phyloP scores from a whole-genome alignment of 1,140 invertebrate genomes.

The Cyphomyrmex costatus region DNA sequence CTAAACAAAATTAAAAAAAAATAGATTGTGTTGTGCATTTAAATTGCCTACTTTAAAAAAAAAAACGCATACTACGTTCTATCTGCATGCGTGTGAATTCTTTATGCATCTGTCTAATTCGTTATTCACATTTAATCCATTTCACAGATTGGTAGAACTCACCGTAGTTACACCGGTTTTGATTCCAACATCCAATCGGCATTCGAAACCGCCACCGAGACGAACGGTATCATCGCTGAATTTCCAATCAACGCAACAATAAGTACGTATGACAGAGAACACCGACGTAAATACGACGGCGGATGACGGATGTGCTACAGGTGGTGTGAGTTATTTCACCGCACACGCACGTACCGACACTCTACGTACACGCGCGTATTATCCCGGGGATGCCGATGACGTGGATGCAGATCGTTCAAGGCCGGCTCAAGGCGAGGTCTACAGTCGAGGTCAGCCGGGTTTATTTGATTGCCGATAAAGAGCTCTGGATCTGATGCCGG shows the following conservation, averaged over 20 bases:
- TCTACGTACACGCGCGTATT: constrained; percentile 32
- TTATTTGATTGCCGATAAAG: constrained; percentile 24
- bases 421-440: neutral
- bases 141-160: neutral
- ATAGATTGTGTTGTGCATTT: neutral
- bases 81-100: neutral
- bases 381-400: constrained; percentile 55
- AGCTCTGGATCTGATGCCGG: neutral
- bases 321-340: constrained; percentile 51
- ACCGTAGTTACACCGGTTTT: neutral
- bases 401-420: constrained; percentile 7
- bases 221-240: constrained; percentile 2
- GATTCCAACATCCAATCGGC: constrained; percentile 1
- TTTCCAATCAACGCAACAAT: constrained; percentile 3
- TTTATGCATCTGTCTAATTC: neutral
- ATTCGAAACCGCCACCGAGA: neutral
- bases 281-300: constrained; percentile 40
- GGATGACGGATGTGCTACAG: constrained; percentile 50
- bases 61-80: neutral
- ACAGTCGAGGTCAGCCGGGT: neutral
- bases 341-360: constrained; percentile 36
- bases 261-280: constrained; percentile 18
- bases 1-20: neutral
- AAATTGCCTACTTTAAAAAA: constrained; percentile 3
- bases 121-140: neutral